Conservation (phyloP, 2,888 invertebrate species). For the Chironomus tentans region DNA sequence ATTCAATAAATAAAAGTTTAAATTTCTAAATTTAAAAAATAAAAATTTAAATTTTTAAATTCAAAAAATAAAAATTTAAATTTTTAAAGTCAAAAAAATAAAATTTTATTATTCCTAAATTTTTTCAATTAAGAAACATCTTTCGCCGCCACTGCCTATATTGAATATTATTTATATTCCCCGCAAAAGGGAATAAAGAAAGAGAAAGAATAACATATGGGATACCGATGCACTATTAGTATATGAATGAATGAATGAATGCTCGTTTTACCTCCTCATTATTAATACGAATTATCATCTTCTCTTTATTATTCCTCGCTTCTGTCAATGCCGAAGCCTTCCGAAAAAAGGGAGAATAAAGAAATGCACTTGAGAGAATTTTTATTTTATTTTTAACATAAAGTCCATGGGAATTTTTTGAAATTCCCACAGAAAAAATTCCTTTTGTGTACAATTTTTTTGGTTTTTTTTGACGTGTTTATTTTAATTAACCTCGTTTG, state of each 20-base stretch:
- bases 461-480: too few species aligned
- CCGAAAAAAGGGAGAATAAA: not conserved
- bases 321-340: not conserved
- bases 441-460: not conserved
- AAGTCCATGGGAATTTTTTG: conserved; percentile 3
- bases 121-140: too few species aligned
- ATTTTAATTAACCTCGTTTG: too few species aligned
- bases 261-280: conserved; percentile 7
- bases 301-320: not conserved
- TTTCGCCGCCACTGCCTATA: too few species aligned
- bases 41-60: too few species aligned
- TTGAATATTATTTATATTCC: not conserved
- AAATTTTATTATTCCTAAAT: too few species aligned
- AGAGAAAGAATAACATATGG: conserved; percentile 7
- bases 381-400: not conserved
- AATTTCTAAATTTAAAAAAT: too few species aligned
- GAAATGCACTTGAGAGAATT: conserved; percentile 10
- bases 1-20: too few species aligned
- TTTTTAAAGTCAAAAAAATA: too few species aligned
- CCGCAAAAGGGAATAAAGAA: not conserved
- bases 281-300: not conserved
- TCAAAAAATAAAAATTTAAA: too few species aligned
- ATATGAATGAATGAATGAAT: not conserved
- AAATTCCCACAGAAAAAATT: not conserved
- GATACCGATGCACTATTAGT: not conserved